Evolutionary conservation across 2,888 invertebrate genomes (phyloP).

Genomic region (Protodeltote pygarga): DNA sequence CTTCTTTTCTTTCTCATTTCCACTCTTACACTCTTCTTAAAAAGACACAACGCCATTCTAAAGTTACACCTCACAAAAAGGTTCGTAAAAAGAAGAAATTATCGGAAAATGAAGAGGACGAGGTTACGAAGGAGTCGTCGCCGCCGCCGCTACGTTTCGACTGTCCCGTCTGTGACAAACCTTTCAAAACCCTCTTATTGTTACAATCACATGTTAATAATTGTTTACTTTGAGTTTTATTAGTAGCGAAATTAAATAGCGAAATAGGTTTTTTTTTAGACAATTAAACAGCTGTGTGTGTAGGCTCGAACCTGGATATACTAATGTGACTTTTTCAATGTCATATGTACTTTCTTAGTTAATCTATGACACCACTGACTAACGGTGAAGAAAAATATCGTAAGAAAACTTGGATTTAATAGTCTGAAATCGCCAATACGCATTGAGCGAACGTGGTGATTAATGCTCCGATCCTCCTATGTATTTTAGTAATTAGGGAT

Average conservation of each 20-base stretch:
- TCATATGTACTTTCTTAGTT: no score
- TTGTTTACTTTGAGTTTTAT: conserved; percentile 61
- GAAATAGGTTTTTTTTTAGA: not conserved
- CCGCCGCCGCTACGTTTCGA: conserved; percentile 80
- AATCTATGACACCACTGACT: no score
- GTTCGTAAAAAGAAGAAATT: conserved; percentile 72
- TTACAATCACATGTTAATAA: conserved; percentile 87
- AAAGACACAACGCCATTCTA: not conserved
- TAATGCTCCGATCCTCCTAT: no score
- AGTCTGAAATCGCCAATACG: no score
- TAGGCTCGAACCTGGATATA: no score
- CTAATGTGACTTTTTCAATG: no score
- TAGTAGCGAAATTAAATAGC: not conserved
- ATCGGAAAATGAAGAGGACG: conserved; percentile 30
- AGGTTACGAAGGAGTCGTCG: conserved; percentile 50
- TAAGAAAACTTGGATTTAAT: no score
- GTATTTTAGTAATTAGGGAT: no score
- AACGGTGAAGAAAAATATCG: no score
- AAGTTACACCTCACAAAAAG: conserved; percentile 36
- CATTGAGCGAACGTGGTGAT: no score
- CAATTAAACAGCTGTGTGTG: not conserved
- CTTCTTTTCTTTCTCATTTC: no score
- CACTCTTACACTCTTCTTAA: no score
- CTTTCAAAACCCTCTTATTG: conserved; percentile 80
- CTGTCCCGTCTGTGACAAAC: conserved; percentile 87